Evolutionary conservation across 1,140 invertebrate genomes (phyloP), one percentile per base, ranked within the genome.

Genomic region (Drosophila bifasciata): DNA sequence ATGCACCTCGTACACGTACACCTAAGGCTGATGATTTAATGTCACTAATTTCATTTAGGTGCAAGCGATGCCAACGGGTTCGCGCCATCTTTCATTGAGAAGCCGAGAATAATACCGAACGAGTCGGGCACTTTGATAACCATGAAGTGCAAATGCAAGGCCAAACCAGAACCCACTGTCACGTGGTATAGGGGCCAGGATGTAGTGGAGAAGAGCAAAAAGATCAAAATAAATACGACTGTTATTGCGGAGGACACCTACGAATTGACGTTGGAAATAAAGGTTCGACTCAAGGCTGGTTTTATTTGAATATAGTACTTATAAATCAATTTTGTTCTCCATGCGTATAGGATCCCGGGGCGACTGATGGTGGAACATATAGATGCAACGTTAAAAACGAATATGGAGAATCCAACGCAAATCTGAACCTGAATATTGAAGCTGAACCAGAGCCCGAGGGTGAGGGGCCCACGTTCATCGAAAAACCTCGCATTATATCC

Each of bases 381-480:
- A 96, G 98, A 90, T 99, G 98, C 93, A 96, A 98, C 91, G 98
- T 99, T 8, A 95, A 97, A 92, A 99, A 99, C 92, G 97, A 98
- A 92, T 96, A 95, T 91, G 99, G 99, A 52, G 98, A 99, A 93
- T 98, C 97, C 72, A 99, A 99, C 92, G 99, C 99, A 41, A 99
- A 99, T 92, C 93, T 99, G 5, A 99, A 99, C 90, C 93, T 99
- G 48, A 99, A 99, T 92, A 99, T 99, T 91, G 97, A 99, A 93
- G 97, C 97, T 9, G 97, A 97, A 88, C 95, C 96, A 1, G 97
- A 98, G 92, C 95, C 95, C 1, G 96, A 97, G 92, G 98, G 98
- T 13, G 96, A 98, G 85, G 97, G 98, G 11, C 99, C 99, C 55
- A 98, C 97, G n/a, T 99, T 99, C 92, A 95, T 98, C 41, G 98